Percentiles rank a stretch among this genome's conserved stretches.
Conservation (phyloP, 2,888 invertebrate species). For the Chironomus tentans region DNA sequence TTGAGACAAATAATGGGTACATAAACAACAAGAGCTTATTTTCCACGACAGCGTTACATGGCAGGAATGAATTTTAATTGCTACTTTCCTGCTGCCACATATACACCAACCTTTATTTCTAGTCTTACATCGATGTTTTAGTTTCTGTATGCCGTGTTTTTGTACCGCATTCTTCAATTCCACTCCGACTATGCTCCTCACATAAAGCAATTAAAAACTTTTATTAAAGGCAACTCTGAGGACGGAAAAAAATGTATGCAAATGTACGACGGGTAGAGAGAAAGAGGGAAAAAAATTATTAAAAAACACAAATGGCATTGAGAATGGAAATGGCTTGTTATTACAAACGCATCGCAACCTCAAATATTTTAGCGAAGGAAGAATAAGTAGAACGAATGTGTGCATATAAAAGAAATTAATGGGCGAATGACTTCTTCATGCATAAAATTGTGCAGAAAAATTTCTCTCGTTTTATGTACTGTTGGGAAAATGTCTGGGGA, state of each 20-base stretch:
- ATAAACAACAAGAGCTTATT: slow-evolving; percentile 2
- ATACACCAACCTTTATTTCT: background rate
- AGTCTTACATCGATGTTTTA: background rate
- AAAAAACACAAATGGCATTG: background rate
- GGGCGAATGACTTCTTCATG: background rate
- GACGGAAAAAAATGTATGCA: background rate
- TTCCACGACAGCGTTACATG: background rate
- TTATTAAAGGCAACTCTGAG: background rate
- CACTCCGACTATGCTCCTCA: background rate
- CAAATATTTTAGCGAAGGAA: background rate
- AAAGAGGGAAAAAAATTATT: background rate
- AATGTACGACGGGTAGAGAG: background rate
- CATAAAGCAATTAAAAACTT: background rate
- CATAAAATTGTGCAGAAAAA: background rate
- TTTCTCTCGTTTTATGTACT: no score
- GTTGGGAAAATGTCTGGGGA: no score
- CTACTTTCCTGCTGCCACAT: background rate
- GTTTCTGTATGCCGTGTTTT: background rate
- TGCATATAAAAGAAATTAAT: background rate
- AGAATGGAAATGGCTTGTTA: no score
- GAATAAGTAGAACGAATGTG: background rate
- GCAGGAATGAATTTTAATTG: slow-evolving; percentile 12
- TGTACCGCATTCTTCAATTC: no score
- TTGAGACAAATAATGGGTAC: background rate
- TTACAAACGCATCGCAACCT: no score